phyloP scores from a whole-genome alignment of 2,888 invertebrate genomes.

The Tenthredo notha region DNA sequence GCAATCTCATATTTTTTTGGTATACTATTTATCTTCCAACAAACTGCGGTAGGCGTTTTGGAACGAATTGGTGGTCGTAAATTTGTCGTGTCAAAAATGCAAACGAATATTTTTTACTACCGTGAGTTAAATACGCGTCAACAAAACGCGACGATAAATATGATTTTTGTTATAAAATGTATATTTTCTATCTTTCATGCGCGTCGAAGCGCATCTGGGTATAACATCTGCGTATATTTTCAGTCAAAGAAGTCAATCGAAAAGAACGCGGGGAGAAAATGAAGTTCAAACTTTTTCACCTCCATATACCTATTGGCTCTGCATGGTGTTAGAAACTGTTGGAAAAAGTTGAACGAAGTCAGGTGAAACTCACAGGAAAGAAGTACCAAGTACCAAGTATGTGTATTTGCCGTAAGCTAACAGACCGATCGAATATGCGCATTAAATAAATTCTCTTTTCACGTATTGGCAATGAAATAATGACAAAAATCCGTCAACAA shows the following conservation, averaged over 20 bases:
- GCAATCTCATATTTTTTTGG: constrained; percentile 3
- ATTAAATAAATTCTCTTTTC: neutral
- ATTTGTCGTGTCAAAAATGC: neutral
- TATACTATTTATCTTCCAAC: neutral
- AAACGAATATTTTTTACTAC: constrained; percentile 10
- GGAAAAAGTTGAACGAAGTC: neutral
- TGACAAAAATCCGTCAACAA: neutral
- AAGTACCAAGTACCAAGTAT: constrained; percentile 14
- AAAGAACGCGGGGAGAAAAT: neutral
- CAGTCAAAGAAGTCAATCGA: neutral
- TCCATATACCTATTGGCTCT: neutral
- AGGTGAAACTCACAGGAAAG: neutral
- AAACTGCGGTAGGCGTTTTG: constrained; percentile 14
- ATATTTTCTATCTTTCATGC: neutral
- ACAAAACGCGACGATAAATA: neutral
- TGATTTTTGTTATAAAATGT: constrained; percentile 2
- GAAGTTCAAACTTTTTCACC: neutral
- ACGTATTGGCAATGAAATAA: neutral
- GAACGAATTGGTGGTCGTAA: constrained; percentile 1
- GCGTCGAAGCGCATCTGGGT: neutral
- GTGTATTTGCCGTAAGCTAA: neutral
- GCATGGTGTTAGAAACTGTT: neutral
- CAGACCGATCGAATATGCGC: neutral
- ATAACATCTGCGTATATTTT: neutral
- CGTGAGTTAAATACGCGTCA: neutral